Evolutionary conservation across 1,140 invertebrate species (phyloP).

Genomic region (Rhyzopertha dominica): DNA sequence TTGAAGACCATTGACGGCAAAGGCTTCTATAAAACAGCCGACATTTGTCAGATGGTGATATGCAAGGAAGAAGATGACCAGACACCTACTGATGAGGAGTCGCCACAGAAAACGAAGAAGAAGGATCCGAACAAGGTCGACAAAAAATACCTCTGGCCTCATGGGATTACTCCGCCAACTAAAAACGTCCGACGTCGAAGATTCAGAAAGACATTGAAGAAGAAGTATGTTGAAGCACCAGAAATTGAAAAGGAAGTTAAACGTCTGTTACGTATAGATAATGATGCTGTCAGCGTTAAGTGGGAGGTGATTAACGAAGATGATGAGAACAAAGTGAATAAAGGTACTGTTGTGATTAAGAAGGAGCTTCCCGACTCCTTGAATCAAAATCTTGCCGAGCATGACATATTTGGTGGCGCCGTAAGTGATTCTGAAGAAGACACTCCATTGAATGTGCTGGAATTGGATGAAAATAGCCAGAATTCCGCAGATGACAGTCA

Average conservation of each 20-base stretch:
- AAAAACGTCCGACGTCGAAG: conserved; percentile 92
- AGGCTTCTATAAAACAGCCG: conserved; percentile 95
- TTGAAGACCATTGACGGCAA: conserved; percentile 94
- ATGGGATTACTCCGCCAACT: conserved; percentile 88
- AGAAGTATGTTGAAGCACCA: conserved; percentile 94
- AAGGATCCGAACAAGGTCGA: conserved; percentile 89
- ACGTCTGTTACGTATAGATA: conserved; percentile 82
- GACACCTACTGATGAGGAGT: conserved; percentile 72
- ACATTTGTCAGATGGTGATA: conserved; percentile 87
- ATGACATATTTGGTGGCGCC: conserved; percentile 84
- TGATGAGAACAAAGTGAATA: conserved; percentile 64
- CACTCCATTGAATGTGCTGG: conserved; percentile 65
- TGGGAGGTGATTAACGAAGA: conserved; percentile 94
- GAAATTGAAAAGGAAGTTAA: conserved; percentile 98
- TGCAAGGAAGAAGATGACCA: conserved; percentile 84
- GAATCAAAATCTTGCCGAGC: conserved; percentile 53
- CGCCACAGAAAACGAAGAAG: conserved; percentile 78
- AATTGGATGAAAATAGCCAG: conserved; percentile 73
- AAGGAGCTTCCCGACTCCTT: conserved; percentile 51
- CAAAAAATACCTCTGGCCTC: conserved; percentile 90
- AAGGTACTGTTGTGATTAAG: conserved; percentile 52
- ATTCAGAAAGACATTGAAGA: conserved; percentile 93
- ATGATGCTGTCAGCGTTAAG: conserved; percentile 81
- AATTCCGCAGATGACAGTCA: conserved; percentile 70
- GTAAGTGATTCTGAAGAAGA: conserved; percentile 78